These are phyloP conservation scores for Lordiphosa stackelbergi DNA, from an alignment of 1,140 invertebrate genomes.

Conservation along the genomic window DNA sequence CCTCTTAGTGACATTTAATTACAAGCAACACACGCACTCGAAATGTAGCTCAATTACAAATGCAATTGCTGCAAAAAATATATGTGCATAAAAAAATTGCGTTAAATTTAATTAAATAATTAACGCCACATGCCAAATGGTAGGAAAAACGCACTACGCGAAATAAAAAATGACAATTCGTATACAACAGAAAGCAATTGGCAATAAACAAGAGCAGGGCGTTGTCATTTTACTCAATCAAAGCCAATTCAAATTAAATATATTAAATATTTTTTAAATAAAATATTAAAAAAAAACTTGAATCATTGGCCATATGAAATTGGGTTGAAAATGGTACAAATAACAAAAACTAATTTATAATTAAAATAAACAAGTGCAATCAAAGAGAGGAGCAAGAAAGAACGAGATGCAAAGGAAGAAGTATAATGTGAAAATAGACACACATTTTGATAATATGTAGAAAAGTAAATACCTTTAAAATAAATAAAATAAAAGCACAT, in stretches of 20 bases:
- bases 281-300: conserved; percentile 8
- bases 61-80: conserved; percentile 16
- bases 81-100: conserved; percentile 4
- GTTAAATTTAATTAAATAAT: conserved; percentile 53
- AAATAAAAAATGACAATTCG: conserved; percentile 8
- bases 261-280: conserved; percentile 27
- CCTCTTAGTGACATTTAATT: conserved; percentile 43
- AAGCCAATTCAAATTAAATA: conserved; percentile 32
- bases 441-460: too few species aligned
- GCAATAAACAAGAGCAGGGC: conserved; percentile 33
- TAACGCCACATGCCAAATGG: conserved; percentile 27
- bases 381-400: not conserved
- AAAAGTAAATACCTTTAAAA: too few species aligned
- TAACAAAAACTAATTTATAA: conserved; percentile 30
- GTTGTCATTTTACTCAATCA: conserved; percentile 34
- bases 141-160: conserved; percentile 1
- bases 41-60: conserved; percentile 43
- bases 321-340: conserved; percentile 11
- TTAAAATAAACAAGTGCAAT: conserved; percentile 17
- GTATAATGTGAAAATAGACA: too few species aligned
- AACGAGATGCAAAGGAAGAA: too few species aligned
- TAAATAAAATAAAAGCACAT: too few species aligned
- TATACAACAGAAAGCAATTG: not conserved
- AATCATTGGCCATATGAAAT: conserved; percentile 4
- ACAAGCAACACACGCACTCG: conserved; percentile 23